Conservation (phyloP, 2,888 invertebrate genomes). For the Watsonalla cultraria region DNA sequence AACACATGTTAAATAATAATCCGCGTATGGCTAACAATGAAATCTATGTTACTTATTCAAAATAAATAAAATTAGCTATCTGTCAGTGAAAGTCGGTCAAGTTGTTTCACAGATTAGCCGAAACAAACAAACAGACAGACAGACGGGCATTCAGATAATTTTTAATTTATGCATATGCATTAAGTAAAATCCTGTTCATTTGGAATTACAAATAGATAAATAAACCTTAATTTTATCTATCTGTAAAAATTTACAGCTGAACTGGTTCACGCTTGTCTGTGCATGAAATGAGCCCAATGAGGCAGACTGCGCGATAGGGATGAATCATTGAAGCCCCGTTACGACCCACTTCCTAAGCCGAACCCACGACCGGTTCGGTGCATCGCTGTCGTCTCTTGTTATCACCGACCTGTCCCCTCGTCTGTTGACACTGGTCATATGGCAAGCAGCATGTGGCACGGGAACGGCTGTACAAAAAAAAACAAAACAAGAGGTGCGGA, state of each 20-base stretch:
- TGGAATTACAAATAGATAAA: no score
- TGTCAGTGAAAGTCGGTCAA: no score
- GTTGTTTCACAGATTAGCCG: no score
- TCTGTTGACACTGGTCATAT: slow-evolving; percentile 35
- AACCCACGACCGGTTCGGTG: slow-evolving; percentile 14
- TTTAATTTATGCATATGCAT: no score
- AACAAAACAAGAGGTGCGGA: slow-evolving; percentile 47
- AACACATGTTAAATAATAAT: no score
- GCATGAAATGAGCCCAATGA: slow-evolving; percentile 3
- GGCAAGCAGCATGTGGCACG: slow-evolving; percentile 30
- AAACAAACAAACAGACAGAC: no score
- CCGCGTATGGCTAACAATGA: no score
- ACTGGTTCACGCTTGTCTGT: slow-evolving; percentile 2
- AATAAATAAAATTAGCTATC: no score
- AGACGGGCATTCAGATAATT: no score
- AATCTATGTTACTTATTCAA: no score
- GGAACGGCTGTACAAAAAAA: slow-evolving; percentile 27
- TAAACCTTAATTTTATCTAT: no score
- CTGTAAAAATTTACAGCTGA: slow-evolving; percentile 3
- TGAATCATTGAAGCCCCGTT: slow-evolving; percentile 23
- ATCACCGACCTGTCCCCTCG: slow-evolving; percentile 14
- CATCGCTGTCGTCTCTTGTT: slow-evolving; percentile 12
- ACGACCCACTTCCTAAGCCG: slow-evolving; percentile 19
- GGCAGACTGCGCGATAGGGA: slow-evolving; percentile 9
- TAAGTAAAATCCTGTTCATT: no score